These are phyloP conservation scores for Ophion ellenae DNA, from an alignment of 2,888 invertebrate species.

Conservation along the genomic window DNA sequence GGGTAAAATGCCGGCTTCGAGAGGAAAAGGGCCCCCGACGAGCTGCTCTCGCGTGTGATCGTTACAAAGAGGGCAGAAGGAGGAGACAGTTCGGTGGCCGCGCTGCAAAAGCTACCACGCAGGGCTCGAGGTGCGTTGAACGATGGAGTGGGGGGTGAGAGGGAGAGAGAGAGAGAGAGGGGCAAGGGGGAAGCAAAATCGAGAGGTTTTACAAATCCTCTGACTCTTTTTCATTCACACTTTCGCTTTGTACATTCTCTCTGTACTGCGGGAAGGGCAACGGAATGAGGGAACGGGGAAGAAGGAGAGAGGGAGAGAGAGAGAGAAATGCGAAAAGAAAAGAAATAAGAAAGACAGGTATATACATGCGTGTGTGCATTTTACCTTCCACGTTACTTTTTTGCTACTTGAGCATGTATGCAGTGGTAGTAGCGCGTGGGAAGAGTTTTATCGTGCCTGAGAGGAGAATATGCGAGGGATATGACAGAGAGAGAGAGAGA, in stretches of 20 bases:
- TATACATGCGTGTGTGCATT: conserved; percentile 5
- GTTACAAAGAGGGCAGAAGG: conserved; percentile 24
- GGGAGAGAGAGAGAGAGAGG: conserved; percentile 12
- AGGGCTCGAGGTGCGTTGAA: neutral
- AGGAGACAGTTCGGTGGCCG: conserved; percentile 28
- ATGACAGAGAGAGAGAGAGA: neutral
- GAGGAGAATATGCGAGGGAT: conserved; percentile 30
- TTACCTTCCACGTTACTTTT: neutral
- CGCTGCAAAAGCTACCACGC: conserved; percentile 36
- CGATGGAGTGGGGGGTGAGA: conserved; percentile 53
- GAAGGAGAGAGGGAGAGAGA: neutral
- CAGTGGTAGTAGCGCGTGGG: conserved; percentile 42
- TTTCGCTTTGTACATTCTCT: conserved; percentile 53
- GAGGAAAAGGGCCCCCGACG: conserved; percentile 47
- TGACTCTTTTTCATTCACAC: conserved; percentile 66
- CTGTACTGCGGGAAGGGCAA: conserved; percentile 22
- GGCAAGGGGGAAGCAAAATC: conserved; percentile 37
- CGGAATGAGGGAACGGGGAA: conserved; percentile 18
- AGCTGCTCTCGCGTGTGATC: conserved; percentile 42
- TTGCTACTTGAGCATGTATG: conserved; percentile 20
- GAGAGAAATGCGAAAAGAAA: neutral
- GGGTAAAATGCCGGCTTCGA: conserved; percentile 21
- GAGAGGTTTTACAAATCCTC: conserved; percentile 67
- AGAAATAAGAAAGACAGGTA: conserved; percentile 13
- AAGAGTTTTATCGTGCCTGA: conserved; percentile 55